Evolutionary conservation across 1,140 invertebrate genomes (phyloP), one percentile per base, ranked within the genome.

Genomic region (Calephelis virginiensis): DNA sequence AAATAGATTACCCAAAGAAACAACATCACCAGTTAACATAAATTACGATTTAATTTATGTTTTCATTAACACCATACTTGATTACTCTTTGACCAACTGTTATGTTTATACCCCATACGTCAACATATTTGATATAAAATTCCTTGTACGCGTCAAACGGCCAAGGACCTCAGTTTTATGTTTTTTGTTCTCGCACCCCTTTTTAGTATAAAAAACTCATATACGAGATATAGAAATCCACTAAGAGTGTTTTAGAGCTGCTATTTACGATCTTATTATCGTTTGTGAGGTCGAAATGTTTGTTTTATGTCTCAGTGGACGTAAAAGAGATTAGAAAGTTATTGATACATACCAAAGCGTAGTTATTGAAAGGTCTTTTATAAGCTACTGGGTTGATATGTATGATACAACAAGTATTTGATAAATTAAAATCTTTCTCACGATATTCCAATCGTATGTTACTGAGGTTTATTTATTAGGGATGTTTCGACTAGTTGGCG

Each of bases 41-140:
- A 28, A 4, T 1, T 28, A 28, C 28, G 28, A 28, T 28, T 28
- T 28, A 28, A 28, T 28, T 28, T 4, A 28, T 28, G 5, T 28
- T 28, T 28, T 28, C 5, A 28, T 3, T 28, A 28, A 28, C 28
- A 28, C 28, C 11, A 50, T 60, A 61, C n/a, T 61, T 6, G 28
- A 13, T 45, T 70, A 68, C 10, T 73, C 66, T 67, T 40, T 70
- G 63, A 68, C 50, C 53, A 14, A 49, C 49, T 50, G 47, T 48
- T 50, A n/a, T 64, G 63, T 66, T 70, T 66, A 70, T 48, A 43
- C 65, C 53, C 70, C 78, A 81, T 85, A 81, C 82, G 77, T 86
- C 84, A 85, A 78, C 77, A 73, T 75, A 76, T 81, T 77, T 68
- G 74, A 74, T 80, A 87, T 89, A 89, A 85, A 89, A 85, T 78